These are phyloP conservation scores for Drosophila antonietae DNA, from an alignment of 2,888 invertebrate genomes.

Conservation along the genomic window DNA sequence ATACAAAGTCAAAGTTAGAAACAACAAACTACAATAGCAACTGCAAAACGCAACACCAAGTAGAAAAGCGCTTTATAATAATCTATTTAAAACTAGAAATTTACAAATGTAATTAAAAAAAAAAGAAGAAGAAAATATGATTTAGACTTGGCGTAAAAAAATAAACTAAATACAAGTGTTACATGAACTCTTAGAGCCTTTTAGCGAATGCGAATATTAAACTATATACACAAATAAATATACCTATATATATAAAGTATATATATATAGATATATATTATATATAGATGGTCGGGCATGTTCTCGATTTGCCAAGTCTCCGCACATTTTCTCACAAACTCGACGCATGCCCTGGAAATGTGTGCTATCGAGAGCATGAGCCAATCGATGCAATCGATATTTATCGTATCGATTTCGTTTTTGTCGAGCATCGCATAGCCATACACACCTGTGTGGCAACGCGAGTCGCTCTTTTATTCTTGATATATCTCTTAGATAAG, in stretches of 20 bases:
- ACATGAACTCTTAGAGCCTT: slow-evolving; percentile 22
- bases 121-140: slow-evolving; percentile 1
- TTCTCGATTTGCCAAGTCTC: slow-evolving; percentile 16
- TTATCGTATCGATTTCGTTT: slow-evolving; percentile 2
- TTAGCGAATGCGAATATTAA: slow-evolving; percentile 18
- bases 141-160: slow-evolving; percentile 1
- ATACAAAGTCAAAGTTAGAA: not conserved
- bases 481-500: slow-evolving; percentile 7
- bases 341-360: not conserved
- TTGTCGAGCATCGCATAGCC: slow-evolving; percentile 6
- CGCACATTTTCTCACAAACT: slow-evolving; percentile 10
- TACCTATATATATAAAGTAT: not conserved
- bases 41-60: slow-evolving; percentile 46
- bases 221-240: not conserved
- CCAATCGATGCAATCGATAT: slow-evolving; percentile 32
- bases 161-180: not conserved
- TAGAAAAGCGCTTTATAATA: slow-evolving; percentile 50
- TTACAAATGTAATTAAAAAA: slow-evolving; percentile 34
- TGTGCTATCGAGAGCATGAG: slow-evolving; percentile 20
- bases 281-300: slow-evolving; percentile 3
- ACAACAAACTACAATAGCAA: slow-evolving; percentile 29
- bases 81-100: slow-evolving; percentile 18
- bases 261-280: not conserved
- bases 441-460: not conserved
- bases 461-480: not conserved